phyloP scores from a whole-genome alignment of 35 echinoderm and acorn worm species.

The Ophioderma brevispina region DNA sequence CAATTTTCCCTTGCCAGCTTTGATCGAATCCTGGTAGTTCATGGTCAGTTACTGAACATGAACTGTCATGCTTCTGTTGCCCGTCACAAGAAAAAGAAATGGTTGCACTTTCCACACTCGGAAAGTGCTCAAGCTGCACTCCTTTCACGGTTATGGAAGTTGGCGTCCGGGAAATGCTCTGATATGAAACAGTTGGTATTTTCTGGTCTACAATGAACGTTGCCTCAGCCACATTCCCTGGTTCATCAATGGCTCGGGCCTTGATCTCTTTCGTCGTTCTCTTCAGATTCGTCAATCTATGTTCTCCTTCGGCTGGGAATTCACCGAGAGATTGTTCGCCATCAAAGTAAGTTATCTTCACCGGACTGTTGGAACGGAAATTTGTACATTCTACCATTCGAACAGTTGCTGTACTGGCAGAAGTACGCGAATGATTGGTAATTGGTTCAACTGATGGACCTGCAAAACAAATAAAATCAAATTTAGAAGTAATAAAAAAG shows the following conservation, averaged over 20 bases:
- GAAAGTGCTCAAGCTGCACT: not conserved
- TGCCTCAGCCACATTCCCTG: not conserved
- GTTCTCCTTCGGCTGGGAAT: not conserved
- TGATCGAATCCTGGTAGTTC: not conserved
- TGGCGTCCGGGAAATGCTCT: not conserved
- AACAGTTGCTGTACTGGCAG: not conserved
- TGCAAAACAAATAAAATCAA: not conserved
- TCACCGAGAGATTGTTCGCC: not conserved
- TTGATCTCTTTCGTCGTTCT: not conserved
- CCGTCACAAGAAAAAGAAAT: not conserved
- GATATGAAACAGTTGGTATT: not conserved
- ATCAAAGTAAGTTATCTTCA: not conserved
- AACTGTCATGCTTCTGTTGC: not conserved
- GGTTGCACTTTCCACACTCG: not conserved
- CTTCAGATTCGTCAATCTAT: not conserved
- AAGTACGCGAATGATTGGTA: not conserved
- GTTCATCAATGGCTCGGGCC: not conserved
- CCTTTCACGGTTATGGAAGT: not conserved
- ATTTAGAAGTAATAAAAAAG: no score
- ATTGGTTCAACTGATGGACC: not conserved
- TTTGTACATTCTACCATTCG: not conserved
- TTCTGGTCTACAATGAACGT: not conserved
- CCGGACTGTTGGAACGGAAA: not conserved
- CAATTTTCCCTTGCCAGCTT: not conserved
- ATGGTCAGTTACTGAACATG: not conserved